A percentile compares a stretch with the other conserved stretches of the same genome.
These are phyloP conservation scores for Platycnemis pennipes DNA, from an alignment of 2,888 invertebrate genomes.

Conservation along the genomic window DNA sequence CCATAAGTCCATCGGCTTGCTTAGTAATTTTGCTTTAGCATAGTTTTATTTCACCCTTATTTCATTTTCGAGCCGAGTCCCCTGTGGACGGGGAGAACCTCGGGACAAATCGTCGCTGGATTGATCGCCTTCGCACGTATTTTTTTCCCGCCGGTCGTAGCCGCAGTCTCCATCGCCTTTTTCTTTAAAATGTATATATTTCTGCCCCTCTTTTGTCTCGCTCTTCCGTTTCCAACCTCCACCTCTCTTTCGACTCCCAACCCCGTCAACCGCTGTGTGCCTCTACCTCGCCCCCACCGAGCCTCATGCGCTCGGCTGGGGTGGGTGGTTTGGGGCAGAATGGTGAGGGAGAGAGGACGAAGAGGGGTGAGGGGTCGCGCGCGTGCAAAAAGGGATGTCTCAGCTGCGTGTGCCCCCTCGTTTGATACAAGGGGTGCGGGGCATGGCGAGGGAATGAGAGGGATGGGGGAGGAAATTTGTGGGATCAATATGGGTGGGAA, in stretches of 20 bases:
- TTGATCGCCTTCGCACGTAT: background rate
- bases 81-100: no score
- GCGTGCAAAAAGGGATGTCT: slow-evolving; percentile 51
- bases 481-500: slow-evolving; percentile 32
- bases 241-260: background rate
- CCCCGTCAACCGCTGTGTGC: no score
- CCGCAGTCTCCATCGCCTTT: background rate
- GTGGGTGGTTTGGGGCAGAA: background rate
- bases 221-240: background rate
- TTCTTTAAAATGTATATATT: background rate
- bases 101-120: no score
- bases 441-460: background rate
- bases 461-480: background rate
- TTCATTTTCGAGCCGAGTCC: no score
- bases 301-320: background rate
- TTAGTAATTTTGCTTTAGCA: no score
- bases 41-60: no score
- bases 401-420: slow-evolving; percentile 36
- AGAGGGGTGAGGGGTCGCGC: background rate
- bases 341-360: background rate
- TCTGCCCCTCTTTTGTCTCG: background rate
- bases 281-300: background rate
- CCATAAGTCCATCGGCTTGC: no score
- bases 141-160: background rate
- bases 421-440: background rate